Conservation (phyloP, 2,797 vertebrate species). For the Acomys russatus region DNA sequence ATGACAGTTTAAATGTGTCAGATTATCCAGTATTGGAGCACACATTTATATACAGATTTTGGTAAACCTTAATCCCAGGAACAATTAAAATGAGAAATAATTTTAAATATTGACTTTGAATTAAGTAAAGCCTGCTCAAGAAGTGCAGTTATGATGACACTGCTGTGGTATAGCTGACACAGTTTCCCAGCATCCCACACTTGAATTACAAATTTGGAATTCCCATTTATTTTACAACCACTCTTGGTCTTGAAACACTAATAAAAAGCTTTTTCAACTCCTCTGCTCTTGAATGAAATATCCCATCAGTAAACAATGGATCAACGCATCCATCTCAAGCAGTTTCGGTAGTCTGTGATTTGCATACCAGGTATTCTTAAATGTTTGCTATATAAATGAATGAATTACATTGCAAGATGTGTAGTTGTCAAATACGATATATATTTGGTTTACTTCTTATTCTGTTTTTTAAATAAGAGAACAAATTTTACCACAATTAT, state of each 20-base stretch:
- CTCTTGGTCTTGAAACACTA: background rate
- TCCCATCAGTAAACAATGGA: background rate
- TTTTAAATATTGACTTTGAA: background rate
- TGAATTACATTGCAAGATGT: background rate
- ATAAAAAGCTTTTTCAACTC: background rate
- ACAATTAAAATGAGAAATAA: background rate
- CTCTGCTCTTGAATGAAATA: background rate
- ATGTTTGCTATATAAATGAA: conserved; percentile 1
- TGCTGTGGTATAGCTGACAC: accelerated
- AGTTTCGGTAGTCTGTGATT: background rate
- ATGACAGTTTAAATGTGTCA: conserved; percentile 4
- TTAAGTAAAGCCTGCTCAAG: background rate
- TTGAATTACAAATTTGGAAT: background rate
- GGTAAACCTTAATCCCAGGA: background rate
- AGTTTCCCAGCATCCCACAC: background rate
- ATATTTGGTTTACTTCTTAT: background rate
- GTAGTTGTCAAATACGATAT: background rate
- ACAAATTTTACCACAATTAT: background rate
- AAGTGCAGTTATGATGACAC: accelerated
- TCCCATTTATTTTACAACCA: background rate
- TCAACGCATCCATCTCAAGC: background rate
- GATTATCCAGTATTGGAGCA: background rate
- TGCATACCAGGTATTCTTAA: background rate
- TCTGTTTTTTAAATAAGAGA: background rate
- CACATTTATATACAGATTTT: background rate